phyloP scores from a whole-genome alignment of 2,797 vertebrate genomes.

The Mormyrus proboscirostris region DNA sequence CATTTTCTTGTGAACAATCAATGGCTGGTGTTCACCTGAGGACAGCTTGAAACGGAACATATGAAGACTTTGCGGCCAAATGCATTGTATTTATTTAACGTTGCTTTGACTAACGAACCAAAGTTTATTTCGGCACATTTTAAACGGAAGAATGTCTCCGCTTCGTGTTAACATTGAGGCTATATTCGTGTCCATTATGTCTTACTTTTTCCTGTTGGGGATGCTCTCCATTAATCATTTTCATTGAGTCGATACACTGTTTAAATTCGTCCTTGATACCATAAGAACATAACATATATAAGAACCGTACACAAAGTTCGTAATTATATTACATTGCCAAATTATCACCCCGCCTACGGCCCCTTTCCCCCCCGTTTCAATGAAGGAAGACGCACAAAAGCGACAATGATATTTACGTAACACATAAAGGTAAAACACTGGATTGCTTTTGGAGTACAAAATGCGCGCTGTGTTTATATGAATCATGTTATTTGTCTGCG shows the following conservation, averaged over 20 bases:
- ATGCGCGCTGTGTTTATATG: slow-evolving; percentile 32
- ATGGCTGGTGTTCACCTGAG: slow-evolving; percentile 50
- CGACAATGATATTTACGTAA: slow-evolving; percentile 69
- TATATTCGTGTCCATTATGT: slow-evolving; percentile 39
- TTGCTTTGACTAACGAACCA: slow-evolving; percentile 65
- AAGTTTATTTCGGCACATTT: slow-evolving; percentile 68
- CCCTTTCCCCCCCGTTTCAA: not conserved
- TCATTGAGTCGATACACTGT: not conserved
- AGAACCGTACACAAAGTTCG: slow-evolving; percentile 53
- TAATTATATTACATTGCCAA: slow-evolving; percentile 60
- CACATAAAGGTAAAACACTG: slow-evolving; percentile 64
- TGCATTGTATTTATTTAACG: slow-evolving; percentile 55
- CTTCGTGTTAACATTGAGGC: slow-evolving; percentile 34
- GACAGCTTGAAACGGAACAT: slow-evolving; percentile 40
- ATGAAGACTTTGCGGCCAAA: slow-evolving; percentile 56
- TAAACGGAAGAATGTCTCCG: slow-evolving; percentile 65
- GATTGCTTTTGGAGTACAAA: slow-evolving; percentile 50
- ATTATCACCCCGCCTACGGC: slow-evolving; percentile 30
- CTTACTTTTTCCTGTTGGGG: not conserved
- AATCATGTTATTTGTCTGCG: slow-evolving; percentile 9
- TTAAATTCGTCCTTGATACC: not conserved
- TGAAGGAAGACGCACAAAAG: slow-evolving; percentile 31
- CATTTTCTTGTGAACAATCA: slow-evolving; percentile 47
- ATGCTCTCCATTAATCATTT: slow-evolving; percentile 18
- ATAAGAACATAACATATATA: not conserved